Percentiles rank a stretch among this genome's conserved stretches.
These are phyloP conservation scores for Dicyrtomina minuta DNA, from an alignment of 2,888 invertebrate genomes.

Conservation along the genomic window DNA sequence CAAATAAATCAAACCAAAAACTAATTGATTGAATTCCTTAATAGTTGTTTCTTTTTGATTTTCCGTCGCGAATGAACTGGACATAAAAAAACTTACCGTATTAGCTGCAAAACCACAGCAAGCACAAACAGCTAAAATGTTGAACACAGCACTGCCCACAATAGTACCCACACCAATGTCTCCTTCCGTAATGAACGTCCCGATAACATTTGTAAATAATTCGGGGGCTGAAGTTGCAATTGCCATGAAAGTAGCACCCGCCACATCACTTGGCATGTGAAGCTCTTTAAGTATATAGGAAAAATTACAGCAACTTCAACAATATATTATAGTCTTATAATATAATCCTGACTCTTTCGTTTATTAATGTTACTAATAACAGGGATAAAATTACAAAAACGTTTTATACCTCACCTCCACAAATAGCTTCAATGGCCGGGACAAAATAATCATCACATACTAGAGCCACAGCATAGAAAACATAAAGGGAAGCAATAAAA, in stretches of 20 bases:
- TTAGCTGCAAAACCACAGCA: constrained; percentile 74
- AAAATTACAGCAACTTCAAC: no score
- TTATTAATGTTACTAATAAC: constrained; percentile 2
- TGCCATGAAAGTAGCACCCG: constrained; percentile 96
- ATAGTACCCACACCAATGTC: constrained; percentile 81
- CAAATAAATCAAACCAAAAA: no score
- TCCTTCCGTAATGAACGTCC: constrained; percentile 77
- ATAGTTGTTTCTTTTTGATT: not conserved
- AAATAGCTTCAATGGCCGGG: constrained; percentile 84
- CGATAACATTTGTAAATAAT: constrained; percentile 56
- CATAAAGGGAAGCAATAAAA: constrained; percentile 73
- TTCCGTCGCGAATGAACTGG: not conserved
- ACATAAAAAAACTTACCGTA: constrained; percentile 62
- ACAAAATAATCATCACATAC: constrained; percentile 94
- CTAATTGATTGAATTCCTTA: no score
- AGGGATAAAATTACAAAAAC: no score
- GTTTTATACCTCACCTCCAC: no score
- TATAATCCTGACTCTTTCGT: not conserved
- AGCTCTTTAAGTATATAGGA: constrained; percentile 42
- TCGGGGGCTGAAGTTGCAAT: constrained; percentile 68
- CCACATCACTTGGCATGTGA: constrained; percentile 56
- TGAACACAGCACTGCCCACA: constrained; percentile 83
- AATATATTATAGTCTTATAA: no score
- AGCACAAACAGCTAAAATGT: constrained; percentile 80
- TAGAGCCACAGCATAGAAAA: constrained; percentile 77